A percentile compares a stretch with the other conserved stretches of the same genome.
These are phyloP conservation scores for Drosophila meridionalis DNA, from an alignment of 2,888 invertebrate species.

Conservation along the genomic window DNA sequence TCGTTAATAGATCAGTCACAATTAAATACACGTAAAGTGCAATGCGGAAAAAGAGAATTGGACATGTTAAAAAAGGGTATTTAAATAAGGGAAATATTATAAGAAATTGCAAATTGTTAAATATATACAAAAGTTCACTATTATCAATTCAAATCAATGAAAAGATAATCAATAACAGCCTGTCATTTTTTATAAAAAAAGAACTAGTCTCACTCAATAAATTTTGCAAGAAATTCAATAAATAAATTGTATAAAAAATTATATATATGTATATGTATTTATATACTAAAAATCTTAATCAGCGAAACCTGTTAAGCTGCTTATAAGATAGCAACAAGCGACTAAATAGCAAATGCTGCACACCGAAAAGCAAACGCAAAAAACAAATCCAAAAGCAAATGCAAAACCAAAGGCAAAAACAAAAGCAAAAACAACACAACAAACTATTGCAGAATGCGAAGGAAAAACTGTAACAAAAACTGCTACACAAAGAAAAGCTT, in stretches of 20 bases:
- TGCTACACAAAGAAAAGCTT: constrained; percentile 54
- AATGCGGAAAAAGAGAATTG: constrained; percentile 23
- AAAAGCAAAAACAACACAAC: constrained; percentile 14
- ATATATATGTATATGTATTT: background rate
- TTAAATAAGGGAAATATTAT: background rate
- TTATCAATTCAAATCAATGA: background rate
- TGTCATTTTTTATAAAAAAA: background rate
- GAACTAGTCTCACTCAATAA: constrained; percentile 11
- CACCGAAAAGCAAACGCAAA: constrained; percentile 27
- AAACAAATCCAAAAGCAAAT: constrained; percentile 28
- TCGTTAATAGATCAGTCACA: constrained; percentile 31
- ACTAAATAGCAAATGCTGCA: constrained; percentile 15
- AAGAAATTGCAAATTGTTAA: background rate
- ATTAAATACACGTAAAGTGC: background rate
- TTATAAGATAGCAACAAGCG: constrained; percentile 31
- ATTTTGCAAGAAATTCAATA: constrained; percentile 56
- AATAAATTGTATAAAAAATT: constrained; percentile 21
- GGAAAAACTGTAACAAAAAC: constrained; percentile 60
- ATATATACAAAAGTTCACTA: background rate
- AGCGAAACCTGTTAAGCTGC: constrained; percentile 66
- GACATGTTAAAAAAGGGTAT: background rate
- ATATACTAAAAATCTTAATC: constrained; percentile 57
- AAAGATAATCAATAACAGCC: background rate
- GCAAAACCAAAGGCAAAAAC: constrained; percentile 30
- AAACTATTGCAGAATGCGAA: constrained; percentile 61